A percentile compares a stretch with the other conserved stretches of the same genome.
Conservation (phyloP, 2,113 vertebrate genomes). For the Oxyura jamaicensis region DNA sequence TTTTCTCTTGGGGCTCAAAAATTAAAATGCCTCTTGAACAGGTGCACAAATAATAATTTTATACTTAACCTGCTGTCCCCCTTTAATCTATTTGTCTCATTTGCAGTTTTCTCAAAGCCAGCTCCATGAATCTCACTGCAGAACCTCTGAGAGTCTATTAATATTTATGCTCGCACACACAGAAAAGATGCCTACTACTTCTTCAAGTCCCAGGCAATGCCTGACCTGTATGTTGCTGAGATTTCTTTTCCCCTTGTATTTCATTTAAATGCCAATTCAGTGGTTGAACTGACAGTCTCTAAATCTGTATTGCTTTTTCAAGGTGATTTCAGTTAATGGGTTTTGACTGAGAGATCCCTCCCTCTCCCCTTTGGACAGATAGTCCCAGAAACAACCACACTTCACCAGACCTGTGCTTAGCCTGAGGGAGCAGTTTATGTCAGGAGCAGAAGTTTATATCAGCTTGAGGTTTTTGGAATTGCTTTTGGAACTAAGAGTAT, state of each 20-base stretch:
- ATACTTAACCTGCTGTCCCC: background rate
- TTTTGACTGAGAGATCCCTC: background rate
- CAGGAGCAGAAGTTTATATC: background rate
- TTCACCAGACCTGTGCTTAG: background rate
- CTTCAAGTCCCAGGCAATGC: background rate
- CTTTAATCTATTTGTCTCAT: background rate
- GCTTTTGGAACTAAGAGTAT: background rate
- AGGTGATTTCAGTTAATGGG: background rate
- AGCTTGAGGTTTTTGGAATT: background rate
- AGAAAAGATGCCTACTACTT: background rate
- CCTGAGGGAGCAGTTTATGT: background rate
- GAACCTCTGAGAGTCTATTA: background rate
- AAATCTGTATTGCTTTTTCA: background rate
- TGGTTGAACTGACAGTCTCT: background rate
- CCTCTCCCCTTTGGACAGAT: background rate
- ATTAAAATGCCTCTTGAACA: conserved; percentile 16
- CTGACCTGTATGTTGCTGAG: background rate
- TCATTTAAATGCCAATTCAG: background rate
- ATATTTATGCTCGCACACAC: background rate
- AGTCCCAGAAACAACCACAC: background rate
- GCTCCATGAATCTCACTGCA: background rate
- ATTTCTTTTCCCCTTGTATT: background rate
- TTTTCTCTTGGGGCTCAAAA: conserved; percentile 18
- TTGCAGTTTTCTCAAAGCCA: background rate
- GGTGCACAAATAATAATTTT: conserved; percentile 42